A percentile compares a stretch with the other conserved stretches of the same genome.
phyloP scores from a whole-genome alignment of 2,888 invertebrate species.

The Xestia c-nigrum region DNA sequence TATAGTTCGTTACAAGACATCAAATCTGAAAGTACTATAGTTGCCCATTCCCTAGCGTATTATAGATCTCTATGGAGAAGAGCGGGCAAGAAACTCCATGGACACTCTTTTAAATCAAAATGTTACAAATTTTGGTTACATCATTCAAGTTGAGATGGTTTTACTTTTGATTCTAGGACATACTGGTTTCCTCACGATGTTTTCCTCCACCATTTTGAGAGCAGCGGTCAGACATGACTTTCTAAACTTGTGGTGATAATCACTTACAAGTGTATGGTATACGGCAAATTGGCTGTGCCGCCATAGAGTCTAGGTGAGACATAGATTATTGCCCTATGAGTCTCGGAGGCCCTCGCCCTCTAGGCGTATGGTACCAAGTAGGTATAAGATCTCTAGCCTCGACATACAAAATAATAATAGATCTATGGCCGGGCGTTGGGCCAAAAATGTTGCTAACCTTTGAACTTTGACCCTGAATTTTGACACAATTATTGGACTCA shows the following conservation, averaged over 20 bases:
- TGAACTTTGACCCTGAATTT: constrained; percentile 34
- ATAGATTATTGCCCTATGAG: neutral
- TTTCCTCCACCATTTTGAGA: neutral
- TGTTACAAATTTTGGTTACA: too few relatives aligned
- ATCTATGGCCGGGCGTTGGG: neutral
- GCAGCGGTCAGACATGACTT: neutral
- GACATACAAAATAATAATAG: neutral
- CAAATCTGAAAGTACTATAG: too few relatives aligned
- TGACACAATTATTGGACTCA: neutral
- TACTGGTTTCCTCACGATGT: neutral
- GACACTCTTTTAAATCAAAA: too few relatives aligned
- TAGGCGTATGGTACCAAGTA: neutral
- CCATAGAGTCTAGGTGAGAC: neutral
- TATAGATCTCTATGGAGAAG: too few relatives aligned
- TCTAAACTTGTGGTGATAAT: neutral
- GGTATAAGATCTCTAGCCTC: constrained; percentile 2
- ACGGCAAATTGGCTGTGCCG: neutral
- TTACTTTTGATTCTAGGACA: neutral
- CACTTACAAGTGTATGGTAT: neutral
- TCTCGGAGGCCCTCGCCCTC: neutral
- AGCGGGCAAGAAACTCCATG: too few relatives aligned
- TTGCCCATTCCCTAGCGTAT: too few relatives aligned
- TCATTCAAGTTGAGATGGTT: too few relatives aligned
- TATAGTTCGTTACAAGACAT: too few relatives aligned
- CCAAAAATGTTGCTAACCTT: constrained; percentile 36